Conservation (phyloP, 2,888 invertebrate species). For the Bombyx huttoni region DNA sequence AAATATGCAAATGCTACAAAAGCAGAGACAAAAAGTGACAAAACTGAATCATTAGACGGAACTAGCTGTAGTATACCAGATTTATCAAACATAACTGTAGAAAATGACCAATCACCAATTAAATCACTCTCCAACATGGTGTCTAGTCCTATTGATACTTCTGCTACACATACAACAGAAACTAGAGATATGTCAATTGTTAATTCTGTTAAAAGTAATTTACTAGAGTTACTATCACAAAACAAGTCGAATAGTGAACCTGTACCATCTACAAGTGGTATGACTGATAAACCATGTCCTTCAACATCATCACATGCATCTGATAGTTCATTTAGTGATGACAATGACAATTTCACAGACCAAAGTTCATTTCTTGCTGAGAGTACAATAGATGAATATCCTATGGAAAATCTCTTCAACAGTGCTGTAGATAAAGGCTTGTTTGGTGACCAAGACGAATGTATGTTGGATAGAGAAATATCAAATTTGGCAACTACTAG, state of each 20-base stretch:
- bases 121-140: constrained; percentile 76
- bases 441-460: constrained; percentile 59
- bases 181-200: constrained; percentile 37
- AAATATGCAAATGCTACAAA: constrained; percentile 37
- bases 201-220: constrained; percentile 53
- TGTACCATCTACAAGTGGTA: constrained; percentile 39
- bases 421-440: constrained; percentile 64
- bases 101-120: constrained; percentile 71
- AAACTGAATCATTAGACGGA: constrained; percentile 39
- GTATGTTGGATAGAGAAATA: constrained; percentile 65
- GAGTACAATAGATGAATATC: constrained; percentile 64
- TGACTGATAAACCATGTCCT: constrained; percentile 38
- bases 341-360: constrained; percentile 59
- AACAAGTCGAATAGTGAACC: constrained; percentile 43
- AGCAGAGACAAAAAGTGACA: constrained; percentile 27
- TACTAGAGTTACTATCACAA: constrained; percentile 54
- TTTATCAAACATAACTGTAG: constrained; percentile 38
- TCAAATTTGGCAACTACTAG: constrained; percentile 63
- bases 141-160: constrained; percentile 64
- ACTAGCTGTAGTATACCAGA: constrained; percentile 46
- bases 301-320: constrained; percentile 43
- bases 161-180: constrained; percentile 29
- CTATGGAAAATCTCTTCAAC: constrained; percentile 65
- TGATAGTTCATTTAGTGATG: constrained; percentile 59
- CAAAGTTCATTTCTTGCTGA: constrained; percentile 64